Evolutionary conservation across 2,113 vertebrate genomes (phyloP), one percentile per base, ranked within the genome.

Genomic region (Anolis carolinensis): DNA sequence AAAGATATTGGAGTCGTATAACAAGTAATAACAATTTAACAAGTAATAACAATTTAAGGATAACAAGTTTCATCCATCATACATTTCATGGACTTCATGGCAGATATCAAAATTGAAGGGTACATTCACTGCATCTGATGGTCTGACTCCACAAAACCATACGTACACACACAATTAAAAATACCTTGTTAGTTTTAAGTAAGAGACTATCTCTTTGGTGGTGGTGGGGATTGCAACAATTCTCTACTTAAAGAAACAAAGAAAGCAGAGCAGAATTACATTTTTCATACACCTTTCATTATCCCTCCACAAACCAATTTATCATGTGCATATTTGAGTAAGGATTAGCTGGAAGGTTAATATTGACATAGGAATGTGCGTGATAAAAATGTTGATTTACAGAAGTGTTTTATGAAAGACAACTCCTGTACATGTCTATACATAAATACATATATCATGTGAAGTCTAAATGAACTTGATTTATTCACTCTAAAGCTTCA

Each of bases 321-420:
- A 76, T 81, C 88, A 79, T 71, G 78, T 91, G 83, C 4, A 88
- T n/a, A 93, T 87, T 1, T 68, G 84, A 91, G 87, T 89, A 89
- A 90, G 90, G 78, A 87, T 88, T 68, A 84, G 27, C 50, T 62
- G 30, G 73, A 86, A 79, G 82, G 87, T 80, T 83, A 82, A 85
- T 86, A 91, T 85, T 90, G 48, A 87, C 73, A 88, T 80, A 89
- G 83, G 80, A 89, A 88, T 65, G 65, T 44, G 25, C 86, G 79
- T 89, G 63, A 52, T 34, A 87, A 91, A 90, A 34, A 0, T 68
- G 30, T n/a, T 90, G 83, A 90, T 85, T 85, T 89, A 89, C 73
- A 90, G 88, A 85, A 87, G 84, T 0, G 65, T 83, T 92, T 92
- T 90, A 74, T 87, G 90, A 90, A 91, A 87, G 73, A 89, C 82